These are phyloP conservation scores for Catamblyrhynchus diadema DNA, from an alignment of 2,797 vertebrate species.

Conservation along the genomic window DNA sequence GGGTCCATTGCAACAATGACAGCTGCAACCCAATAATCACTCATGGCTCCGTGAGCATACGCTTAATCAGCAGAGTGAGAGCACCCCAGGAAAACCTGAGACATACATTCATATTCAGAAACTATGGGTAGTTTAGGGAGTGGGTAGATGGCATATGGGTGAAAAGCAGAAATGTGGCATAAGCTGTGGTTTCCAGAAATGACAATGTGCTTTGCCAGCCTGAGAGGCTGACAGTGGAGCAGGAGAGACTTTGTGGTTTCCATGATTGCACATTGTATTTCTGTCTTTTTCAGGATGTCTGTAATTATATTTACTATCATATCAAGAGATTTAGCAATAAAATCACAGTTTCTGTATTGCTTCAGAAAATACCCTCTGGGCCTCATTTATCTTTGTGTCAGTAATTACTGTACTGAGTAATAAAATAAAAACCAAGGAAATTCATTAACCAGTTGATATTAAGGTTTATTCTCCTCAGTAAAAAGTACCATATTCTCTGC, in stretches of 20 bases:
- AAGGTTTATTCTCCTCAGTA: background rate
- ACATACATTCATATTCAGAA: background rate
- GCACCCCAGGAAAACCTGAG: background rate
- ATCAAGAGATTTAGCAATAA: slow-evolving; percentile 3
- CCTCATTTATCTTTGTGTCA: background rate
- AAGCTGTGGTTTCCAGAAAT: slow-evolving; percentile 14
- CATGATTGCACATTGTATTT: background rate
- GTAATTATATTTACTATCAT: background rate
- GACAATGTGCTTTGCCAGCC: background rate
- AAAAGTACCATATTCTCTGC: background rate
- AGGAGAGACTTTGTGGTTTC: background rate
- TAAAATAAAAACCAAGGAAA: background rate
- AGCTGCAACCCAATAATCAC: background rate
- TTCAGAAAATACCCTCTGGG: slow-evolving; percentile 18
- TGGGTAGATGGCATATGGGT: background rate
- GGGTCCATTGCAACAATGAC: background rate
- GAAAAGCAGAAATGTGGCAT: background rate
- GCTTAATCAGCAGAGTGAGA: background rate
- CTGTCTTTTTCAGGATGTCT: background rate
- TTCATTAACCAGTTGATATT: background rate
- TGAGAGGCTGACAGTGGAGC: background rate
- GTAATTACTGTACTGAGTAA: background rate
- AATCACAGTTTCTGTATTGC: slow-evolving; percentile 28
- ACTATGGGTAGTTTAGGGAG: background rate
- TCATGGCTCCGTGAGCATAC: background rate